These are phyloP conservation scores for Drosophila lacicola DNA, from an alignment of 2,888 invertebrate genomes.

Conservation along the genomic window DNA sequence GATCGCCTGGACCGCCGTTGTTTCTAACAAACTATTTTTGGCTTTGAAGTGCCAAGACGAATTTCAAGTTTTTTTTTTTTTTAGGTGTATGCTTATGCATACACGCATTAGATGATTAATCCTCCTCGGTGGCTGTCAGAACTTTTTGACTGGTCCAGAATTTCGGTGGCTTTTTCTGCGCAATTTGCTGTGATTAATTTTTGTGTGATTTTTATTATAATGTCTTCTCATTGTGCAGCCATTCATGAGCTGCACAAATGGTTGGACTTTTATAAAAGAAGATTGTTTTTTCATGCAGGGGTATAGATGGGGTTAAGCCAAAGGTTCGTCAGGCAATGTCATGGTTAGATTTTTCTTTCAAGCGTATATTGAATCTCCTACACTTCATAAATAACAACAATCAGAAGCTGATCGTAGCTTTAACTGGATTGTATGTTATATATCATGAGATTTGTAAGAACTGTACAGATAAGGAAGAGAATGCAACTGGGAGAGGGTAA, in stretches of 20 bases:
- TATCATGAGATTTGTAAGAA: too few species aligned
- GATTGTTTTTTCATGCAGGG: neutral
- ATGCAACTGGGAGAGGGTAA: too few species aligned
- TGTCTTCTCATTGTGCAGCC: conserved; percentile 36
- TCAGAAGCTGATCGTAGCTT: too few species aligned
- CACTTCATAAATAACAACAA: neutral
- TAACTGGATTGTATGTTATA: too few species aligned
- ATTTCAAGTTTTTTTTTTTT: conserved; percentile 75
- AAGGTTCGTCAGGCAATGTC: conserved; percentile 5
- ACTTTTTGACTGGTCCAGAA: conserved; percentile 47
- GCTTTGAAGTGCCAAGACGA: conserved; percentile 75
- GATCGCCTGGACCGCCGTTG: conserved; percentile 17
- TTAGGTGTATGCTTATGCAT: conserved; percentile 19
- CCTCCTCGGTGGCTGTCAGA: conserved; percentile 65
- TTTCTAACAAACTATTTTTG: conserved; percentile 37
- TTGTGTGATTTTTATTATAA: conserved; percentile 60
- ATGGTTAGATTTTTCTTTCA: neutral
- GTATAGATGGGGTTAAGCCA: conserved; percentile 36
- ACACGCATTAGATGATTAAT: conserved; percentile 73
- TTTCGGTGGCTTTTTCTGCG: conserved; percentile 73
- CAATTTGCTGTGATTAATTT: conserved; percentile 80
- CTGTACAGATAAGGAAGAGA: too few species aligned
- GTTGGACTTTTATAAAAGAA: conserved; percentile 34
- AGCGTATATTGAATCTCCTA: neutral
- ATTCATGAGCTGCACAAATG: conserved; percentile 67